Evolutionary conservation across 2,113 vertebrate species (phyloP).

Genomic region (Isichthys henryi): DNA sequence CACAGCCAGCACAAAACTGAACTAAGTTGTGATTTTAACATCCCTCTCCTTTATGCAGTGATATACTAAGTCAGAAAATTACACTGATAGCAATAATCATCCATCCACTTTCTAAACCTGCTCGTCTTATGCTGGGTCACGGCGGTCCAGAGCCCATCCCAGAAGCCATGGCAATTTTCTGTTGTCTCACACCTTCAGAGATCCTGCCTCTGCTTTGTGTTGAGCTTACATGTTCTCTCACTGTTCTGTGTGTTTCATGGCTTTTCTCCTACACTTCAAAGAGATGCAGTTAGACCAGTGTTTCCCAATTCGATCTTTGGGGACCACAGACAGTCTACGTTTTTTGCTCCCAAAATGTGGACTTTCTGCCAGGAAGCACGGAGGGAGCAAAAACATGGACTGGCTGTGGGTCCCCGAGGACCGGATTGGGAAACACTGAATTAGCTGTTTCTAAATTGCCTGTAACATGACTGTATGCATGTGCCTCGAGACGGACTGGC

Average conservation of each 20-base stretch:
- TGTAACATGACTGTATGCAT: neutral
- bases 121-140: neutral
- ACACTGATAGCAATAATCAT: neutral
- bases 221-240: neutral
- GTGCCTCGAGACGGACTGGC: neutral
- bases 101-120: neutral
- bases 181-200: neutral
- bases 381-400: neutral
- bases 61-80: neutral
- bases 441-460: neutral
- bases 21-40: neutral
- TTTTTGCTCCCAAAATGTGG: neutral
- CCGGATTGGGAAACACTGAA: neutral
- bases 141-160: neutral
- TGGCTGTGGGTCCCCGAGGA: neutral
- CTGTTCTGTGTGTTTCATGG: neutral
- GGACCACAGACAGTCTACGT: neutral
- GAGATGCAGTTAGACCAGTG: neutral
- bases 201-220: neutral
- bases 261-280: neutral
- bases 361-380: neutral
- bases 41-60: neutral
- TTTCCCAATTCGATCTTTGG: neutral
- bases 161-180: neutral
- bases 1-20: neutral